Conservation (phyloP, 2,888 invertebrate species). For the Onthophagus sagittarius region DNA sequence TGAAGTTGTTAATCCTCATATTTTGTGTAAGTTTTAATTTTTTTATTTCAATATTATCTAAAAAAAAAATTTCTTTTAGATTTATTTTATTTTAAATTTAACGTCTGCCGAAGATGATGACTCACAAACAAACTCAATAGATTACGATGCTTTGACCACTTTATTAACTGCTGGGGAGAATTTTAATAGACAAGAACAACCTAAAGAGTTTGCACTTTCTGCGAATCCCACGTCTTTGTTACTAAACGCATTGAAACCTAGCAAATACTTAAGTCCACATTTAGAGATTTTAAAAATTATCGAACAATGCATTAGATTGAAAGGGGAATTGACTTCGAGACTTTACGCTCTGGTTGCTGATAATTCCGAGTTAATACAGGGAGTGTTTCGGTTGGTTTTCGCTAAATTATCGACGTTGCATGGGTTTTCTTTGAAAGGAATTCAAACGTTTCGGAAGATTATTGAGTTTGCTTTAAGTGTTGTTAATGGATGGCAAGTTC, state of each 20-base stretch:
- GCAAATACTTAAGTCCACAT: constrained; percentile 26
- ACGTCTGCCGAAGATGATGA: background rate
- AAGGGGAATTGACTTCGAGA: constrained; percentile 31
- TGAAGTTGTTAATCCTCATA: no score
- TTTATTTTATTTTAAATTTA: background rate
- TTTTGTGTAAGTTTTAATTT: background rate
- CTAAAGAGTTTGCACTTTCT: constrained; percentile 1
- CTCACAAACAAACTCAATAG: background rate
- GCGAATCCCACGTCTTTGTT: constrained; percentile 3
- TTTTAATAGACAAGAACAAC: background rate
- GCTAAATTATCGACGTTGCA: constrained; percentile 31
- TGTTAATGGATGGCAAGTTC: constrained; percentile 31
- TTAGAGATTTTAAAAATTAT: constrained; percentile 33
- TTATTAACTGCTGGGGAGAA: constrained; percentile 15
- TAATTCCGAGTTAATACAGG: constrained; percentile 33
- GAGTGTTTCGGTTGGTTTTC: constrained; percentile 30
- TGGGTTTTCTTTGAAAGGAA: constrained; percentile 31
- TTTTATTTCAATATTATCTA: background rate
- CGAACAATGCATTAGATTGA: constrained; percentile 34
- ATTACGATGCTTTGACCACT: constrained; percentile 15
- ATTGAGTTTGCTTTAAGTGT: constrained; percentile 32
- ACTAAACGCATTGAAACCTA: constrained; percentile 9
- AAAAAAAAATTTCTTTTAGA: background rate
- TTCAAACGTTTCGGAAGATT: constrained; percentile 31
- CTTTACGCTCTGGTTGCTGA: constrained; percentile 30